Evolutionary conservation across 2,888 invertebrate genomes (phyloP).

Genomic region (Euplexia lucipara): DNA sequence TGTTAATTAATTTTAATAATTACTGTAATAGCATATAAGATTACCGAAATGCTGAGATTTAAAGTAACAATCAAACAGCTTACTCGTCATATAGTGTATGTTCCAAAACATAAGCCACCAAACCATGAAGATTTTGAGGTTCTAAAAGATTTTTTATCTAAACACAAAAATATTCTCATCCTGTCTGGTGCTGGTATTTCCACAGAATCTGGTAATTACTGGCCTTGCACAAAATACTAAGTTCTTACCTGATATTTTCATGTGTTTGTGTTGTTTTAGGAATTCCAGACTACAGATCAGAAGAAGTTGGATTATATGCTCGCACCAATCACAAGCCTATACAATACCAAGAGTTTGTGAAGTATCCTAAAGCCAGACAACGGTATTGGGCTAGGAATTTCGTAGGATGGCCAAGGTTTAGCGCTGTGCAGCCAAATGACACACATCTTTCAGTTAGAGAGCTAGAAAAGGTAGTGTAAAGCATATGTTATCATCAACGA

Average conservation of each 20-base stretch:
- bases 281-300: slow-evolving; percentile 98
- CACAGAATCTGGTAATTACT: slow-evolving; percentile 95
- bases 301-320: slow-evolving; percentile 97
- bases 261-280: slow-evolving; percentile 88
- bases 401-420: slow-evolving; percentile 97
- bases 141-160: slow-evolving; percentile 91
- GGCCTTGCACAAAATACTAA: not conserved
- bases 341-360: slow-evolving; percentile 96
- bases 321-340: slow-evolving; percentile 96
- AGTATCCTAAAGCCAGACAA: slow-evolving; percentile 92
- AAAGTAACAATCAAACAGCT: slow-evolving; percentile 55
- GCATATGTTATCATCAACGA: not conserved
- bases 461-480: slow-evolving; percentile 91
- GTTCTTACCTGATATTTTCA: not conserved
- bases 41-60: slow-evolving; percentile 67
- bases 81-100: slow-evolving; percentile 82
- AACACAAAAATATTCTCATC: slow-evolving; percentile 92
- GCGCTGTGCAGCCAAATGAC: slow-evolving; percentile 94
- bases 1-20: slow-evolving; percentile 6
- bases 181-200: slow-evolving; percentile 99
- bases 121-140: slow-evolving; percentile 90
- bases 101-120: slow-evolving; percentile 94
- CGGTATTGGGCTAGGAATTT: slow-evolving; percentile 99
- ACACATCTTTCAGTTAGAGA: slow-evolving; percentile 94
- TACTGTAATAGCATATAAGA: not conserved